Base-by-base conservation (phyloP, 2,113 vertebrate genomes). In the Heteronetta atricapilla region DNA sequence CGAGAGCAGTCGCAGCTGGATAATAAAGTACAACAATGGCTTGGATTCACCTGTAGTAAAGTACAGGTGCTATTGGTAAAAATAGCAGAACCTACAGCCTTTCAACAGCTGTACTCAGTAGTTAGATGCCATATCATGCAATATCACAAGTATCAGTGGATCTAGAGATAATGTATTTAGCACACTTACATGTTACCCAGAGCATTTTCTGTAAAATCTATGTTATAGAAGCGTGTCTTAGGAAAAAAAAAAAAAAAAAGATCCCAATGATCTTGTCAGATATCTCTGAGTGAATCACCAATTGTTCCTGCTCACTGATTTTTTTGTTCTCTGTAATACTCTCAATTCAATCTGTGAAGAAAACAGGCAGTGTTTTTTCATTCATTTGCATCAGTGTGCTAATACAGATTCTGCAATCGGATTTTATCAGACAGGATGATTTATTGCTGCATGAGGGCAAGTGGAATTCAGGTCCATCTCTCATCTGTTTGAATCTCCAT, bases 351-450 rank as follows among this genome's bases (percentile, higher is more conserved):
- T 26, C 42, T 82, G 46, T 94, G 72, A 86, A 89, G 84, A 83
- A 76, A 89, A 80, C 72, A 74, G 42, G 53, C 73, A 74, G 15
- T 46, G 28, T 50, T 34, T 9, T 86, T 69, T 89, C 44, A 56
- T 84, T 34, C 8, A 3, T 62, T 92, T 86, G 70, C 67, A 91
- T 81, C 38, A 44, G 6, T 40, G 62, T 86, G n/a, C 63, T 73
- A 88, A 89, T 52, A 80, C 50, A 66, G 78, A 67, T 93, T 88
- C 93, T 91, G 78, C 63, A 85, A 59, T 3, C 5, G 5, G 42
- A 52, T 89, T 74, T 94, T 86, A 93, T 89, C 92, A 80, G 78
- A 36, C 50, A 59, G 40, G 74, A 11, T 82, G 67, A 95, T 89
- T 75, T 89, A 92, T 76, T 96, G 75, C 36, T 95, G 80, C 64